phyloP scores from a whole-genome alignment of 2,888 invertebrate genomes.

The Poecilobothrus nobilitatus region DNA sequence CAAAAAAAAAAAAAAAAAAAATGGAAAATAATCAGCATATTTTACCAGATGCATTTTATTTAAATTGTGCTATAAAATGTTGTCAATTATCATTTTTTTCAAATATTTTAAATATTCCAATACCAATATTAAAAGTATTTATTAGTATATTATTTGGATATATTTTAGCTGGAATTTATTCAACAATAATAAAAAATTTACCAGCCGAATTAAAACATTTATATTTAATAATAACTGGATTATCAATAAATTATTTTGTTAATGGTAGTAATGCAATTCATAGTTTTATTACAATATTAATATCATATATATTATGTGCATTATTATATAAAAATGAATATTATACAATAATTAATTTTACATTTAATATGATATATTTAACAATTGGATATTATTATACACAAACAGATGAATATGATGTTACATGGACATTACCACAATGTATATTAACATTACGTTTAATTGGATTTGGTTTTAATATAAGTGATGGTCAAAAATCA shows the following conservation, averaged over 20 bases:
- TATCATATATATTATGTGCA: constrained; percentile 60
- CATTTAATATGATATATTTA: constrained; percentile 74
- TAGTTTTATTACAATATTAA: constrained; percentile 60
- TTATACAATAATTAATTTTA: constrained; percentile 64
- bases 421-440: constrained; percentile 96
- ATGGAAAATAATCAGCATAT: too few relatives aligned
- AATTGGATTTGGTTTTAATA: constrained; percentile 74
- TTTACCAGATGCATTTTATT: too few relatives aligned
- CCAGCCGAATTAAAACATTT: constrained; percentile 50
- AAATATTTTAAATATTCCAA: too few relatives aligned
- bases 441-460: constrained; percentile 85
- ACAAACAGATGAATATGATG: constrained; percentile 80
- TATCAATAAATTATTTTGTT: constrained; percentile 72
- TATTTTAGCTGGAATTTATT: constrained; percentile 60
- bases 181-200: constrained; percentile 48
- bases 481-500: constrained; percentile 66
- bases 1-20: too few relatives aligned
- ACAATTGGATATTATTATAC: constrained; percentile 68
- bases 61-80: too few relatives aligned
- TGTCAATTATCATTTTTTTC: too few relatives aligned
- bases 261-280: constrained; percentile 73
- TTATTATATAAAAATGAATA: constrained; percentile 38
- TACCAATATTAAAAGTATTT: too few relatives aligned
- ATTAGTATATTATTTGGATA: constrained; percentile 58
- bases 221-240: constrained; percentile 63